Conservation (phyloP, 37 sponge, comb jelly and placozoan species). For the Hexactinellida sp. region DNA sequence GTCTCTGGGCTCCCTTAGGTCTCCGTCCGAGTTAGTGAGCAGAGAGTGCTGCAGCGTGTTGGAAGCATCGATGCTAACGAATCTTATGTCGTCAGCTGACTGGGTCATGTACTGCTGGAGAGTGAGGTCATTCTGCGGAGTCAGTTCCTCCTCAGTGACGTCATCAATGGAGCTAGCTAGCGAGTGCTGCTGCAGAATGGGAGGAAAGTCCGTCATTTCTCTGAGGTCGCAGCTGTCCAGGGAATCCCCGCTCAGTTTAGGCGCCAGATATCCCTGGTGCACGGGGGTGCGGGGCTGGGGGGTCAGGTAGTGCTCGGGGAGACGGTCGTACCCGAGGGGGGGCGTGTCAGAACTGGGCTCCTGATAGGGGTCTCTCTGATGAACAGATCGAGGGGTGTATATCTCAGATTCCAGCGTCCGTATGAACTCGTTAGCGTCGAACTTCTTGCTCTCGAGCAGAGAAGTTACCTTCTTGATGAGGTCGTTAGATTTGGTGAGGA, state of each 20-base stretch:
- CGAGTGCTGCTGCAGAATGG: background rate
- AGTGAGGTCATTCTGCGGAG: background rate
- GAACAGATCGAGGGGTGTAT: background rate
- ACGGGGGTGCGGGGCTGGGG: background rate
- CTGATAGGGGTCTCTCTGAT: background rate
- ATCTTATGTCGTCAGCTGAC: background rate
- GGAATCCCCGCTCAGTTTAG: background rate
- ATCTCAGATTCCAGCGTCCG: conserved; percentile 1
- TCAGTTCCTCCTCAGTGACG: background rate
- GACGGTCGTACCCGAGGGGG: background rate
- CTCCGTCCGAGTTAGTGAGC: background rate
- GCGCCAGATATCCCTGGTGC: background rate
- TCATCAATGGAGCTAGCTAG: background rate
- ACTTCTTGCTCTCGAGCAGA: background rate
- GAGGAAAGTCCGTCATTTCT: background rate
- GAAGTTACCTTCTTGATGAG: background rate
- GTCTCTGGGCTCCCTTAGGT: background rate
- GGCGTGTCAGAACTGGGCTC: background rate
- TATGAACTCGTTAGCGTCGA: background rate
- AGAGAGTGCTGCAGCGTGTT: background rate
- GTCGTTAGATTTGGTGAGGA: background rate
- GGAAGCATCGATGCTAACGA: background rate
- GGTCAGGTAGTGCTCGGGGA: background rate
- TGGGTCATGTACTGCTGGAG: background rate
- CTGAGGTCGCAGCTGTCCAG: background rate